Evolutionary conservation across 2,888 invertebrate genomes (phyloP).

Genomic region (Himalopsyche anomala): DNA sequence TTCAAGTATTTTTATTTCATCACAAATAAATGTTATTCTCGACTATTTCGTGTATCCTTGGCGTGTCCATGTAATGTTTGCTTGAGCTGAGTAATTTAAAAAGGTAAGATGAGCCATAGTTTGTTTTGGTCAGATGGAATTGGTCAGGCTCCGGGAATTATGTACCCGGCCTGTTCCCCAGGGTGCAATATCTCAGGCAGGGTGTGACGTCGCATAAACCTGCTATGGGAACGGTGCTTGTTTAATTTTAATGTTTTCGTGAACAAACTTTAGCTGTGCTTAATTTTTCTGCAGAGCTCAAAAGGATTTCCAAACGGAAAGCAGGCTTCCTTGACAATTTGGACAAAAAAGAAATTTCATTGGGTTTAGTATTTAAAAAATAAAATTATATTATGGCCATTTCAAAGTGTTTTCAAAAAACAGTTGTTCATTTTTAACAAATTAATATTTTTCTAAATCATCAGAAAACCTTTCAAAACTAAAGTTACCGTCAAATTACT

Average conservation of each 20-base stretch:
- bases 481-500: too few relatives aligned
- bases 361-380: too few relatives aligned
- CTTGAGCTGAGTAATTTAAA: constrained; percentile 6
- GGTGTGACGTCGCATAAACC: constrained; percentile 41
- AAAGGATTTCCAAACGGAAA: too few relatives aligned
- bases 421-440: too few relatives aligned
- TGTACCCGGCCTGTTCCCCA: neutral
- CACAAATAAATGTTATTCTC: neutral
- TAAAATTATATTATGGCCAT: too few relatives aligned
- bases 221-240: constrained; percentile 29
- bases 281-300: too few relatives aligned
- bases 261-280: neutral
- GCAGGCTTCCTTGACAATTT: too few relatives aligned
- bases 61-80: neutral
- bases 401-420: too few relatives aligned
- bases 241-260: constrained; percentile 38
- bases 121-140: constrained; percentile 31
- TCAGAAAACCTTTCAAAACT: too few relatives aligned
- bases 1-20: too few relatives aligned
- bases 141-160: constrained; percentile 12
- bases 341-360: too few relatives aligned
- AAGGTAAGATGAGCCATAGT: constrained; percentile 31
- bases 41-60: neutral
- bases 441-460: too few relatives aligned
- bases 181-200: constrained; percentile 19